Percentiles rank a stretch among this genome's conserved stretches.
phyloP scores from a whole-genome alignment of 1,140 invertebrate genomes.

The Apis mellifera region Amel_HAv3.1 CM009932.2:9903001-9903500 shows the following conservation, averaged over 20 bases:
- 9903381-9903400: background rate
- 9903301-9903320: constrained; percentile 22
- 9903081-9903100: too few species aligned
- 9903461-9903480: constrained; percentile 30
- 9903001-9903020: too few species aligned
- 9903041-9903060: too few species aligned
- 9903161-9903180: background rate
- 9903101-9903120: background rate
- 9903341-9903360: background rate
- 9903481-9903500: constrained; percentile 17
- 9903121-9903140: background rate
- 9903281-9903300: constrained; percentile 46
- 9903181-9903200: background rate
- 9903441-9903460: constrained; percentile 14
- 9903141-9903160: background rate
- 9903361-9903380: background rate
- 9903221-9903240: constrained; percentile 14
- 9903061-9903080: too few species aligned
- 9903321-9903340: constrained; percentile 19
- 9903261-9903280: constrained; percentile 9
- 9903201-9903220: constrained; percentile 16
- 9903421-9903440: background rate
- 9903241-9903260: constrained; percentile 9
- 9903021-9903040: too few species aligned
- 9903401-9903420: constrained; percentile 25